Base-by-base conservation (phyloP, 2,888 invertebrate species). In the Cryptocheilus praepositus region DNA sequence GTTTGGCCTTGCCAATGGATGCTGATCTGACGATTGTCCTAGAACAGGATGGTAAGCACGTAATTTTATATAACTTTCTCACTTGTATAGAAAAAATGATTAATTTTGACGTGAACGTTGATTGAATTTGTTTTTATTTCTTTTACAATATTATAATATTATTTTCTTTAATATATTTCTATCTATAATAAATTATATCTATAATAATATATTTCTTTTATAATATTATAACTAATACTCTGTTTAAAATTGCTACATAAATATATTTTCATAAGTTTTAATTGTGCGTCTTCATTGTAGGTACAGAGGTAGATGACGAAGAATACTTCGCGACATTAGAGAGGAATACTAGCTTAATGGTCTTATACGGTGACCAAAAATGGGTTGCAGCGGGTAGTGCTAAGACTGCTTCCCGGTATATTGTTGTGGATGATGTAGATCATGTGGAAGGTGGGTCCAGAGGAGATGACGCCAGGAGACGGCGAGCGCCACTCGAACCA, bases 241-340 rank as follows among this genome's bases (percentile, higher is more conserved):
- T 28, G 28, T 7, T 28, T 28, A 5, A 28, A 11, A 1, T 36
- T 36, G 11, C 13, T 2, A 36, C 1, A 36, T 11, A 36, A 7
- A 36, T 36, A 7, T 28, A 1, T 11, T 11, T 2, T 36, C 13
- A 36, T 11, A 8, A 8, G 1, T 49, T 49, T n/a, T 19, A 21
- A 72, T 15, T 54, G 11, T 11, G 13, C 11, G 13, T 36, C 36
- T 36, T 1, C 11, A 11, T 36, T 36, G 3, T 11, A 88, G 88
- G 98, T 43, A 98, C 98, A 0, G 97, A 98, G 91, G 95, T 98
- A 58, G 97, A 98, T 82, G 97, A 98, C 85, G 97, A 98, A 88
- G 97, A 97, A 87, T 98, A 97, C 89, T 98, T 98, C 89, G 94
- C 94, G 56, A 97, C 97, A 2, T 90, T 98, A 73, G 96, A 97